Evolutionary conservation across 2,113 vertebrate species (phyloP).

Genomic region (Erinaceus europaeus): DNA sequence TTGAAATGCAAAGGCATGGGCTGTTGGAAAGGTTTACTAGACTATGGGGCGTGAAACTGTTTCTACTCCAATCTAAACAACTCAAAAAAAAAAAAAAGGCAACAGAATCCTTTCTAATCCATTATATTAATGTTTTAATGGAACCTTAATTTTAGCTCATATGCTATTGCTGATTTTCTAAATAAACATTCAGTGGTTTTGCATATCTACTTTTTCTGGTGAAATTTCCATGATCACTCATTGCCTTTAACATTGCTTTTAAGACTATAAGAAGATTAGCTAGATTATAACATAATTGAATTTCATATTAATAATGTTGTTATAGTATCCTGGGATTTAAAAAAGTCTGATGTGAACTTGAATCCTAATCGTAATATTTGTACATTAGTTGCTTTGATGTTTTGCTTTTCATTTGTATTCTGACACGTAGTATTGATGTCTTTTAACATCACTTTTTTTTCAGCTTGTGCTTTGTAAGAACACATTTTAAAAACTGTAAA

Average conservation of each 20-base stretch:
- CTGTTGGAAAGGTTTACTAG: slow-evolving; percentile 51
- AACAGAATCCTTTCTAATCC: slow-evolving; percentile 4
- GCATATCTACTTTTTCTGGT: neutral
- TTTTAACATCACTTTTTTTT: neutral
- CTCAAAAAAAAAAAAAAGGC: neutral
- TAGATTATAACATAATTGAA: neutral
- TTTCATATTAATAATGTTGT: neutral
- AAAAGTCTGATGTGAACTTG: neutral
- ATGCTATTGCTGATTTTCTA: neutral
- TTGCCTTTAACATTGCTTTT: slow-evolving; percentile 9
- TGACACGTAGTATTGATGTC: neutral
- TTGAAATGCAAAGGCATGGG: slow-evolving; percentile 20
- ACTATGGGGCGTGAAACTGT: slow-evolving; percentile 5
- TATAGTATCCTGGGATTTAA: neutral
- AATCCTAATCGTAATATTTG: neutral
- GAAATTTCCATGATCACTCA: neutral
- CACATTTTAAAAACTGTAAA: neutral
- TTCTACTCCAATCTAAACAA: slow-evolving; percentile 55
- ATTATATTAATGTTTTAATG: slow-evolving; percentile 31
- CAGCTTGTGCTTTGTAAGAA: neutral
- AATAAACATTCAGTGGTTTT: neutral
- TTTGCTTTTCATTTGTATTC: slow-evolving; percentile 41
- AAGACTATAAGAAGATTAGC: neutral
- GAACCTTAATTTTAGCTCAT: slow-evolving; percentile 13
- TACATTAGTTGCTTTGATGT: neutral